Evolutionary conservation across 2,113 vertebrate species (phyloP).

Genomic region (Sebastes schlegelii): DNA sequence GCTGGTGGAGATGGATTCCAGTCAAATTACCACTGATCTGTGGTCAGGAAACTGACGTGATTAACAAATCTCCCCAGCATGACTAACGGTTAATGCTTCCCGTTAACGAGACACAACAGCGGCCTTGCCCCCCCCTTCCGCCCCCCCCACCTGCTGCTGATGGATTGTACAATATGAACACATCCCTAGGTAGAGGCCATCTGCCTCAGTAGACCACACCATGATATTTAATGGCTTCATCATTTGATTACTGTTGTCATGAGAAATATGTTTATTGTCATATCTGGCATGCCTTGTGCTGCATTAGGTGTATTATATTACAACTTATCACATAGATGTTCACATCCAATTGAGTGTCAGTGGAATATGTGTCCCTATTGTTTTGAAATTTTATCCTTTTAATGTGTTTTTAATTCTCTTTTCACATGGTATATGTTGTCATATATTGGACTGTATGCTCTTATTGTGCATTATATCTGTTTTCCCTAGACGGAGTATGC

Average conservation of each 20-base stretch:
- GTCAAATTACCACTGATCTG: conserved; percentile 60
- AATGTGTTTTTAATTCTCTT: conserved; percentile 45
- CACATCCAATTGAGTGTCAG: conserved; percentile 49
- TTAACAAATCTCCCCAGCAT: conserved; percentile 57
- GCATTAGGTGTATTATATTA: conserved; percentile 74
- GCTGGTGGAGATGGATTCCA: conserved; percentile 57
- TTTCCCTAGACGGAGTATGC: conserved; percentile 91
- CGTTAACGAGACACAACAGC: conserved; percentile 61
- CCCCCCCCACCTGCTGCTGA: conserved; percentile 60
- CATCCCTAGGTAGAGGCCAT: conserved; percentile 64
- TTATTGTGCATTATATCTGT: conserved; percentile 35
- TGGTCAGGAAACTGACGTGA: conserved; percentile 61
- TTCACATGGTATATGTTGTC: conserved; percentile 19
- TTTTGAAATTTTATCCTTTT: conserved; percentile 16
- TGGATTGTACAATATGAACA: conserved; percentile 74
- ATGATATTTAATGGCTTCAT: conserved; percentile 72
- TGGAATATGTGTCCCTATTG: conserved; percentile 32
- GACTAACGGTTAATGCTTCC: conserved; percentile 68
- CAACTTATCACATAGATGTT: conserved; percentile 61
- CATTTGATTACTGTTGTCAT: conserved; percentile 78
- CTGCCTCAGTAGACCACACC: conserved; percentile 61
- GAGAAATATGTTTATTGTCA: conserved; percentile 79
- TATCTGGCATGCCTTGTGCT: conserved; percentile 64
- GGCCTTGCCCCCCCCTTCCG: conserved; percentile 38
- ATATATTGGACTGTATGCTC: not conserved